Conservation (phyloP, 2,113 vertebrate species). For the Odontophorus gujanensis region DNA sequence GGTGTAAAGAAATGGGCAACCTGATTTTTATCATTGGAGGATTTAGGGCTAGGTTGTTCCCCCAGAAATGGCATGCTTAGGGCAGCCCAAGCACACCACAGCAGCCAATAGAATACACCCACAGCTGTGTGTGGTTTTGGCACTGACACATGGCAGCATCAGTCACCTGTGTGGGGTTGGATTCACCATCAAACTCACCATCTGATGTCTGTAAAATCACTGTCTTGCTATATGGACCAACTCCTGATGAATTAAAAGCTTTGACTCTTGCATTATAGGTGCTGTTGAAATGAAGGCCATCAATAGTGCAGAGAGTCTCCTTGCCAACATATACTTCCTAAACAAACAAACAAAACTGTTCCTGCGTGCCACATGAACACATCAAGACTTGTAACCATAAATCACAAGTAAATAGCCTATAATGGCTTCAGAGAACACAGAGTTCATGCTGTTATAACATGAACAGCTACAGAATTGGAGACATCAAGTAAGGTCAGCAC, state of each 20-base stretch:
- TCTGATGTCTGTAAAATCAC: constrained; percentile 96
- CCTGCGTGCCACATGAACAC: background rate
- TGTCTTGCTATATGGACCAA: constrained; percentile 96
- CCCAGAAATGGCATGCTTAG: background rate
- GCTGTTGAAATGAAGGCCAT: constrained; percentile 98
- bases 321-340: constrained; percentile 98
- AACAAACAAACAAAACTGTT: background rate
- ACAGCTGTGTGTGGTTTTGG: background rate
- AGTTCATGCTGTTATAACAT: background rate
- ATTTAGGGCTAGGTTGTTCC: background rate
- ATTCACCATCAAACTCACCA: constrained; percentile 76
- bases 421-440: background rate
- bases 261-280: constrained; percentile 97
- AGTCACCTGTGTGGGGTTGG: background rate
- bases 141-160: too few relatives aligned
- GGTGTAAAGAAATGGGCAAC: background rate
- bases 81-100: background rate
- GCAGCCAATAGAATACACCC: background rate
- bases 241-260: constrained; percentile 90
- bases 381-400: background rate
- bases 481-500: background rate
- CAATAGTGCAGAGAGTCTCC: constrained; percentile 97
- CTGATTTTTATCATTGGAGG: background rate
- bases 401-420: background rate
- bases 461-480: background rate